Base-by-base conservation (phyloP, 2,888 invertebrate species). In the Odontomyia ornata region DNA sequence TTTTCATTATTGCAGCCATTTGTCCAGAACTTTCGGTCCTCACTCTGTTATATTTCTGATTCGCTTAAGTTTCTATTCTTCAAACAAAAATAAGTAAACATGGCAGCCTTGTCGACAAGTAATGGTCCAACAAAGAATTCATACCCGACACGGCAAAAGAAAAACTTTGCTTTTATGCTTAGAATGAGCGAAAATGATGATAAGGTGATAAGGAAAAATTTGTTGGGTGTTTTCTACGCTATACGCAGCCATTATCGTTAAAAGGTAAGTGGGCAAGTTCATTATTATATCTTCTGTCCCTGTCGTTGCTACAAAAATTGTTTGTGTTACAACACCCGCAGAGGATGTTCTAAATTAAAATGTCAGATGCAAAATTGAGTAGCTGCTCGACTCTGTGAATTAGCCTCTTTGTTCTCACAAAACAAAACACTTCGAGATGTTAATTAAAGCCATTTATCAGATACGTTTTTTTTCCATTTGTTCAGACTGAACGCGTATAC, bases 201-300 rank as follows among this genome's bases (percentile, higher is more conserved):
- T 69, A 69, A 47, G 47, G 69, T 47, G 69, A 69, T 69, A 69
- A 69, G 46, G 21, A 69, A 60, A 69, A 69, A 65, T 5, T 69
- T 47, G 69, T 21, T 21, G 47, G 47, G 23, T 27, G 69, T 3
- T 23, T 69, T 27, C 23, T 69, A 47, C 27, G 25, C 46, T 69
- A 69, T 69, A 69, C 69, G 46, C 46, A 47, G 25, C 47, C 47
- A 30, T 69, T 47, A 25, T 21, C 23, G 25, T 69, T 27, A 69
- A 46, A 36, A 69, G 69, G 69, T 69, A 69, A 47, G 47, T 69
- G 46, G 47, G 69, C n/a, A 47, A 47, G 46, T 69, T 69, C 47
- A 69, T 46, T 65, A 47, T 23, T 47, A 69, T 1, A 69, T 15
- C 23, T 69, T 13, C 69, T 36, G 36, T 36, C 69, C 47, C 3